Base-by-base conservation (phyloP, 2,797 vertebrate species). In the Girardinus metallicus region DNA sequence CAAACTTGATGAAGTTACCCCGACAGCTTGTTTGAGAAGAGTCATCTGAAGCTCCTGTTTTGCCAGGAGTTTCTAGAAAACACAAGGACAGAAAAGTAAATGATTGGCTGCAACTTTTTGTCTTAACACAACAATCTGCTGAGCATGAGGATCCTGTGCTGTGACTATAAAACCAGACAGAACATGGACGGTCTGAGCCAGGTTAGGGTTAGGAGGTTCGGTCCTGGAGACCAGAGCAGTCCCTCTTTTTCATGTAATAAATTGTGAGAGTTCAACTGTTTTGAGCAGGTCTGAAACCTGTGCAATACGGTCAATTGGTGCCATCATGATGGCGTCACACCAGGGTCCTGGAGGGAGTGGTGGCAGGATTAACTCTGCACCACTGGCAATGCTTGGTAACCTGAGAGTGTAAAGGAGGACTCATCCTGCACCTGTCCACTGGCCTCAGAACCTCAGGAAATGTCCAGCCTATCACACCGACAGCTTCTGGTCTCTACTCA, bases 1-100 rank as follows among this genome's bases (percentile, higher is more conserved):
- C 11, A 31, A 43, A 39, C 15, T 12, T 21, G 73, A 41, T 8
- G 15, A 41, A 0, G 6, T 83, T 93, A 99, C 99, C 96, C 99
- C 99, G 53, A 99, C 98, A 0, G 98, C 98, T 95, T 99, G 98
- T 83, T 99, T 99, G 88, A 99, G 97, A 77, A 99, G 92, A 82
- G 94, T 97, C 97, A 99, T 98, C 94, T 99, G 98, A 73, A 97
- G 94, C 84, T 99, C 97, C 93, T 99, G 97, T 91, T 97, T 98
- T 8, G 97, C 96, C 78, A 98, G 95, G 85, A 97, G 88, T 88
- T 97, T 98, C 99, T 99, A 91, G 34, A 84, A 83, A 31, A 74
- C 75, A 70, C 12, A 43, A 34, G 36, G 8, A n/a, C 12, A 18
- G 2, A 77, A 80, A 11, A 85, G 55, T 21, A 5, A 76, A 77